Evolutionary conservation across 92 coral and sea anemone genomes (phyloP), one percentile per base, ranked within the genome.

Genomic region (Palythoa grandis): DNA sequence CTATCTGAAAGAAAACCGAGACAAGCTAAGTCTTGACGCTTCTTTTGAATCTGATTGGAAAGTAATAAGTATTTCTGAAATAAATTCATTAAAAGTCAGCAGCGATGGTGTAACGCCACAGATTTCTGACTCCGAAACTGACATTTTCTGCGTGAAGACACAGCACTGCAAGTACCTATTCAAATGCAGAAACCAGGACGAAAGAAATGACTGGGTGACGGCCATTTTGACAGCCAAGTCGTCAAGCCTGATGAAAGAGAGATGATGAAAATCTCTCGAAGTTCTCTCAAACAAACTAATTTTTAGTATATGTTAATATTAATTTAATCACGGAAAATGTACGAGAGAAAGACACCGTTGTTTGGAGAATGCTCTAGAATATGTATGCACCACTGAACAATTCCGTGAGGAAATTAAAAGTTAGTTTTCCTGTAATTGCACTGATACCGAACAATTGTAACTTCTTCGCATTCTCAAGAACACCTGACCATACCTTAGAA

Each of bases 121-220:
- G 50, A 43, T 43, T 48, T 43, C 35, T 47, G 58, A 74, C 20
- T 43, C 78, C 12, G 78, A 74, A 48, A 43, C 78, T 10, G 78
- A 43, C 17, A 48, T 47, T 50, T 74, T 74, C 35, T 74, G 15
- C 10, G 78, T 74, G 5, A 74, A 74, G 60, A 74, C 78, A 43
- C 4, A 60, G 8, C 54, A 74, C 60, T 74, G 37, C 5, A 74
- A 74, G 47, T 47, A 47, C 15, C 24, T 48, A 24, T 74, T 74
- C 78, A 74, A 50, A 74, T 74, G 78, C 35, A 48, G 78, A 17
- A 20, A 74, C 35, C 78, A 74, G 22, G 57, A 39, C 24, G 77
- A 72, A 72, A 40, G 77, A 22, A 47, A 72, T 15, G 11, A 40
- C 22, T 72, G 77, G 77, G 54, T 72, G 54, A 72, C 77, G 10